A percentile compares a stretch with the other conserved stretches of the same genome.
phyloP scores from a whole-genome alignment of 2,797 vertebrate species.

The Numenius phaeopus region DNA sequence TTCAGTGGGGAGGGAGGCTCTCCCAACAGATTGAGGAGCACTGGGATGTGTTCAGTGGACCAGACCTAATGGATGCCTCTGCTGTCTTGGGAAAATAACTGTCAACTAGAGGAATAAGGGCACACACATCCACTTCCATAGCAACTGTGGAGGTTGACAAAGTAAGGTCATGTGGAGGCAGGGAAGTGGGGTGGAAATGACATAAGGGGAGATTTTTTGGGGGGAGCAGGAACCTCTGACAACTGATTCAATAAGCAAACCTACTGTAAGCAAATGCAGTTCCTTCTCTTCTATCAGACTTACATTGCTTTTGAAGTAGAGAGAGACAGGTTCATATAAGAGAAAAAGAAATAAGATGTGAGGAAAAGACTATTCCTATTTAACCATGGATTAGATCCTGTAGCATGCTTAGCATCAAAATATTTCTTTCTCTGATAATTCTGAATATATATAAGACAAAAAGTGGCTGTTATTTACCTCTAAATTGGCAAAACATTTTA shows the following conservation, averaged over 20 bases:
- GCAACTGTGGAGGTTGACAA: too few species aligned
- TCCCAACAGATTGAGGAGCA: neutral
- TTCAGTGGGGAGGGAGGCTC: too few species aligned
- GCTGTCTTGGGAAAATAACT: neutral
- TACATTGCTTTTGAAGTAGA: neutral
- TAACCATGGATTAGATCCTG: neutral
- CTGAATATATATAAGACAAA: neutral
- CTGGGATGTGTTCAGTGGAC: accelerated
- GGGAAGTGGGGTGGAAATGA: too few species aligned
- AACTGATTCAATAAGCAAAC: neutral
- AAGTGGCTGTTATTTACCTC: slow-evolving; percentile 4
- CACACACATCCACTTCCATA: neutral
- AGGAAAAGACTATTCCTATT: neutral
- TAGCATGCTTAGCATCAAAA: neutral
- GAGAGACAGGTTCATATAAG: neutral
- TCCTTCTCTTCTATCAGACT: neutral
- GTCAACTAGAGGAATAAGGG: neutral
- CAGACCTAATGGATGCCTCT: neutral
- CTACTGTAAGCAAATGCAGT: neutral
- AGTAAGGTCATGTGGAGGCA: neutral
- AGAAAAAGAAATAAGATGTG: neutral
- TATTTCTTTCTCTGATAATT: neutral
- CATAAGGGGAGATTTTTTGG: neutral
- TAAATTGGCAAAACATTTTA: slow-evolving; percentile 36
- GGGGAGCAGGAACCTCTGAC: too few species aligned